Evolutionary conservation across 2,113 vertebrate species (phyloP).

Genomic region (Rutilus rutilus): DNA sequence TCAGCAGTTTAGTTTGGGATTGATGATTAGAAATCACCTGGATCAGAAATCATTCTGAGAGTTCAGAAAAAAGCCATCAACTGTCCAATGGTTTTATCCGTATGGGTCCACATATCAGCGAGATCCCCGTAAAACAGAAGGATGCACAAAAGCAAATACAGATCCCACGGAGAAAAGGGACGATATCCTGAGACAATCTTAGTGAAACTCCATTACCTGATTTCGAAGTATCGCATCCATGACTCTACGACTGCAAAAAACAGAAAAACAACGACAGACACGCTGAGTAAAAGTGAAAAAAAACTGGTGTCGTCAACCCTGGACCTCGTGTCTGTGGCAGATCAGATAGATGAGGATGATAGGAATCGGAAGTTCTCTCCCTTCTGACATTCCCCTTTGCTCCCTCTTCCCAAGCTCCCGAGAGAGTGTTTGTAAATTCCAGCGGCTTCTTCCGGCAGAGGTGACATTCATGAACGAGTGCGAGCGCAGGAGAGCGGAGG

Average conservation of each 20-base stretch:
- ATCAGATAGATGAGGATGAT: constrained; percentile 39
- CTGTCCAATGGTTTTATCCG: background rate
- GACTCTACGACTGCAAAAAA: constrained; percentile 22
- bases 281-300: constrained; percentile 48
- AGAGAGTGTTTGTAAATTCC: constrained; percentile 66
- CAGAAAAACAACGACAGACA: constrained; percentile 47
- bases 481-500: constrained; percentile 40
- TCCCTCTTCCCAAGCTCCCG: constrained; percentile 65
- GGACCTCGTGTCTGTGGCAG: constrained; percentile 63
- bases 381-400: constrained; percentile 67
- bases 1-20: constrained; percentile 6
- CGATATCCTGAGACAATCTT: constrained; percentile 20
- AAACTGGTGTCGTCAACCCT: constrained; percentile 61
- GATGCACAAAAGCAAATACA: background rate
- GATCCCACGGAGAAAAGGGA: constrained; percentile 1
- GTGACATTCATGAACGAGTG: constrained; percentile 77
- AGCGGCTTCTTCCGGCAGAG: constrained; percentile 70
- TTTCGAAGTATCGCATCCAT: constrained; percentile 54
- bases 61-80: constrained; percentile 11
- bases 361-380: constrained; percentile 55
- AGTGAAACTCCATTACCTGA: constrained; percentile 20
- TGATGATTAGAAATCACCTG: constrained; percentile 9
- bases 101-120: background rate
- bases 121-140: background rate
- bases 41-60: background rate